Percentiles rank a stretch among this genome's conserved stretches.
Evolutionary conservation across 1,140 invertebrate genomes (phyloP).

Genomic region (Anthonomus grandis): DNA sequence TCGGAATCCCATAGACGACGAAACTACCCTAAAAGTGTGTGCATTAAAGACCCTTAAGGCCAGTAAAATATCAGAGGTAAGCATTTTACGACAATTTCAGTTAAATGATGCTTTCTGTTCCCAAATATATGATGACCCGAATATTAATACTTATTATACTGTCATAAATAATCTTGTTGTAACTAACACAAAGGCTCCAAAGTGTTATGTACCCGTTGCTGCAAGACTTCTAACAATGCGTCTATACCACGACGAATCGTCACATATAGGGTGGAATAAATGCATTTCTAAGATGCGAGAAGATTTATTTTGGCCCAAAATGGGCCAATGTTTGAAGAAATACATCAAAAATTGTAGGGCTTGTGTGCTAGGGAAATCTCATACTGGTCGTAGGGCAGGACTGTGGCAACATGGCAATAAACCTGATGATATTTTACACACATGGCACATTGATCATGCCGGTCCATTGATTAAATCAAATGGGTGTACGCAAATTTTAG

Average conservation of each 20-base stretch:
- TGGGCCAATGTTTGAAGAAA: conserved; percentile 12
- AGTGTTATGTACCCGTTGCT: conserved; percentile 21
- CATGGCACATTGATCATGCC: too few species aligned
- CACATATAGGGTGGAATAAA: conserved; percentile 12
- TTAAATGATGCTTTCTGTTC: conserved; percentile 2
- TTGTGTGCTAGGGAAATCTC: conserved; percentile 11
- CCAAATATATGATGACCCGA: neutral
- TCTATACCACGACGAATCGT: conserved; percentile 13
- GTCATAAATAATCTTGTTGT: neutral
- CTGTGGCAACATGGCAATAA: conserved; percentile 7
- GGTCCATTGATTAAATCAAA: too few species aligned
- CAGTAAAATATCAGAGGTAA: too few species aligned
- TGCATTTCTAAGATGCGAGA: conserved; percentile 1
- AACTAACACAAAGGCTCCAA: conserved; percentile 1
- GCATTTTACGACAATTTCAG: conserved; percentile 1
- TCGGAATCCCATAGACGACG: conserved; percentile 9
- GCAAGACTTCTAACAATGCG: conserved; percentile 7
- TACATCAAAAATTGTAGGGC: conserved; percentile 15
- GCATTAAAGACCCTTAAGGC: too few species aligned
- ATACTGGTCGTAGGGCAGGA: conserved; percentile 3
- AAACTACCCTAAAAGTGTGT: too few species aligned
- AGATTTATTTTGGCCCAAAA: conserved; percentile 13
- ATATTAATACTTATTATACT: too few species aligned
- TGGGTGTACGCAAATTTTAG: conserved; percentile 22
- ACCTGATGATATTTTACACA: conserved; percentile 1